A percentile compares a stretch with the other conserved stretches of the same genome.
phyloP scores from a whole-genome alignment of 2,888 invertebrate genomes.

The Mystacides longicornis region DNA sequence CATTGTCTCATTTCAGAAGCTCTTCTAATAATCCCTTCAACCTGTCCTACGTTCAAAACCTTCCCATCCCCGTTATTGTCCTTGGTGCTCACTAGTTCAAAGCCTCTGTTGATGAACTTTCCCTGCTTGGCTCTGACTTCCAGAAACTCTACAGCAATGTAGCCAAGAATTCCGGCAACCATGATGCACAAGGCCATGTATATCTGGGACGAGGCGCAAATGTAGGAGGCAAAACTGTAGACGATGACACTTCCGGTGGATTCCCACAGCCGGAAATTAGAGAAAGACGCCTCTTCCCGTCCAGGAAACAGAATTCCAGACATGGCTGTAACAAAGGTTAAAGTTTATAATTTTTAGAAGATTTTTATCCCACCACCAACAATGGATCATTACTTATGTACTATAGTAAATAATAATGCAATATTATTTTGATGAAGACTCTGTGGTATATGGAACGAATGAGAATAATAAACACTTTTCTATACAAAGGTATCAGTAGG shows the following conservation, averaged over 20 bases:
- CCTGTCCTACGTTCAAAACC: neutral
- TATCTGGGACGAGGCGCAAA: conserved; percentile 67
- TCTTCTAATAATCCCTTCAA: neutral
- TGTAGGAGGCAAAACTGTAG: conserved; percentile 69
- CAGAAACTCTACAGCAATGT: conserved; percentile 57
- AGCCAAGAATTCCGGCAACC: conserved; percentile 66
- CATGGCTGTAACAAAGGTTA: conserved; percentile 49
- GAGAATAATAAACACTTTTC: too few relatives aligned
- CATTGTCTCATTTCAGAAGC: neutral
- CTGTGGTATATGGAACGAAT: too few relatives aligned
- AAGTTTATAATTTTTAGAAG: too few relatives aligned
- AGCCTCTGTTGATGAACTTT: conserved; percentile 39
- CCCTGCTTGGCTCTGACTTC: conserved; percentile 42
- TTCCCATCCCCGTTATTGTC: conserved; percentile 3
- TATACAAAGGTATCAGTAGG: too few relatives aligned
- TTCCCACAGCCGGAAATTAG: conserved; percentile 90
- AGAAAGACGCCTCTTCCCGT: conserved; percentile 83
- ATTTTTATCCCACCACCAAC: too few relatives aligned
- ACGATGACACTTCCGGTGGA: conserved; percentile 83
- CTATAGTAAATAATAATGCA: neutral
- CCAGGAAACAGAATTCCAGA: conserved; percentile 81
- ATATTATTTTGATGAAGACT: neutral
- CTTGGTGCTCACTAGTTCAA: conserved; percentile 34
- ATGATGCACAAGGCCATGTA: conserved; percentile 61
- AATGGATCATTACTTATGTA: neutral